Evolutionary conservation across 2,113 vertebrate species (phyloP).

Genomic region (Dolichallabes microphthalmus): DNA sequence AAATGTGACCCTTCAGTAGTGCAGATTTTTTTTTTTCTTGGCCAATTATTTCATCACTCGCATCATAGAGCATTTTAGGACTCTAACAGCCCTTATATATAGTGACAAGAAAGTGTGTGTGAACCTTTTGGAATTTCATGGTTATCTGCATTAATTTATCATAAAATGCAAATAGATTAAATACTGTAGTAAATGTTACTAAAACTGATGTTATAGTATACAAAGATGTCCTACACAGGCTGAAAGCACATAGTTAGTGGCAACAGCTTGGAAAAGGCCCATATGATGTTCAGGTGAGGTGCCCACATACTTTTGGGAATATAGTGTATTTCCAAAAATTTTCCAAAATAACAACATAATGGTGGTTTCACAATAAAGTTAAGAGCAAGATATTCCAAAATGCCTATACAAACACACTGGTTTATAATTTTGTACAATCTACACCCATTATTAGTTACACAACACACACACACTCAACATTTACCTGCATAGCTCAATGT

Average conservation of each 20-base stretch:
- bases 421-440: neutral
- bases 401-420: neutral
- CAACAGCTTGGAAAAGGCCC: neutral
- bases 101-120: no score
- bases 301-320: neutral
- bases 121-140: no score
- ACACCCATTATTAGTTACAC: neutral
- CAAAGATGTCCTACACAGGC: neutral
- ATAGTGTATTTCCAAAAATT: neutral
- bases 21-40: no score
- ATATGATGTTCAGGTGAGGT: neutral
- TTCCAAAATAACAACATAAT: neutral
- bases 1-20: no score
- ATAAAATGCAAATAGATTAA: no score
- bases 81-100: no score
- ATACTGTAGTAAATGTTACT: no score
- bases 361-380: neutral
- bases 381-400: neutral
- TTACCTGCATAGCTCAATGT: slow-evolving; percentile 80
- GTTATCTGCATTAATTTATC: no score
- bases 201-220: neutral
- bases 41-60: no score
- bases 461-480: slow-evolving; percentile 2
- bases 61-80: no score
- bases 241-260: neutral